Evolutionary conservation across 2,888 invertebrate genomes (phyloP).

Genomic region (Campoplex nolae): DNA sequence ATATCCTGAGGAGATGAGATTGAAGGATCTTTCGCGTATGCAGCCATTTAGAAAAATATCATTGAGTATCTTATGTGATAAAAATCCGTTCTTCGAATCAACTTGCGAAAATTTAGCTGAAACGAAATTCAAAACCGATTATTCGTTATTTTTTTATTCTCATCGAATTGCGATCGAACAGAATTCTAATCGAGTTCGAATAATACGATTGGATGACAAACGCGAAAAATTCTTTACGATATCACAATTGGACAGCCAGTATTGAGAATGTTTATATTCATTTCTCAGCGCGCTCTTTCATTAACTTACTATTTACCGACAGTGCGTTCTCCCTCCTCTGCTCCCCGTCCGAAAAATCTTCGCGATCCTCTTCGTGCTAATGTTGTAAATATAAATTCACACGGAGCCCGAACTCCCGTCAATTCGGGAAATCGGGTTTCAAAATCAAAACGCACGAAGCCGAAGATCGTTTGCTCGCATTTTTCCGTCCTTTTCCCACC

Average conservation of each 20-base stretch:
- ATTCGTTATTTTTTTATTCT: not conserved
- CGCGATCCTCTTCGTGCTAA: constrained; percentile 59
- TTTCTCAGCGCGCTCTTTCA: constrained; percentile 35
- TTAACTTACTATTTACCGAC: constrained; percentile 18
- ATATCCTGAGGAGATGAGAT: constrained; percentile 38
- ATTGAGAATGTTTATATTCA: constrained; percentile 46
- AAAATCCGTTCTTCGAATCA: not conserved
- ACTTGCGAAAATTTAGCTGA: not conserved
- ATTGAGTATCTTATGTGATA: not conserved
- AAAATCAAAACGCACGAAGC: constrained; percentile 68
- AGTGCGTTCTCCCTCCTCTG: constrained; percentile 30
- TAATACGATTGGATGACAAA: not conserved
- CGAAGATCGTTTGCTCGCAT: constrained; percentile 36
- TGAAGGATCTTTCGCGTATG: not conserved
- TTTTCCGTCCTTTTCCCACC: not conserved
- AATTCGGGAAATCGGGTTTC: constrained; percentile 22
- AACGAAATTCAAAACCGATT: not conserved
- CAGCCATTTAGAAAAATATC: not conserved
- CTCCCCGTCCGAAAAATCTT: constrained; percentile 15
- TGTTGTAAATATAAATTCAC: constrained; percentile 63
- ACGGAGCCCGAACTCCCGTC: not conserved
- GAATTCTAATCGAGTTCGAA: not conserved
- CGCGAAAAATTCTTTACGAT: not conserved
- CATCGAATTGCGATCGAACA: not conserved
- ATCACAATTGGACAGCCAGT: constrained; percentile 54